phyloP scores from a whole-genome alignment of 2,797 vertebrate species.

The Taeniopygia guttata region DNA sequence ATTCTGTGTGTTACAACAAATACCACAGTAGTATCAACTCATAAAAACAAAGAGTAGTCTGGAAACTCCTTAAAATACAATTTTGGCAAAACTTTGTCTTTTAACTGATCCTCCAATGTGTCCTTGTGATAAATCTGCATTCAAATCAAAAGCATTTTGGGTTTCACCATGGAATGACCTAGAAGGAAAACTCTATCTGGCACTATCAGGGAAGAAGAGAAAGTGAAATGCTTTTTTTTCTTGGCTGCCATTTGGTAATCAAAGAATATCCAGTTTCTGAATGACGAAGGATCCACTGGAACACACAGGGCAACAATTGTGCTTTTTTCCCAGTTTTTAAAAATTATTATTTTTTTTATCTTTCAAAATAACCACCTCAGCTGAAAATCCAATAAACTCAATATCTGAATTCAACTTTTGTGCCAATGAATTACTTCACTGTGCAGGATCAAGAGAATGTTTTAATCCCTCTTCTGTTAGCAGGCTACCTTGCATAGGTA shows the following conservation, averaged over 20 bases:
- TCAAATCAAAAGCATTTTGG: not conserved
- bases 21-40: constrained; percentile 41
- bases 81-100: constrained; percentile 52
- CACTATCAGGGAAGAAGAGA: not conserved
- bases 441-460: not conserved
- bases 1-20: constrained; percentile 44
- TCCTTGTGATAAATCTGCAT: constrained; percentile 34
- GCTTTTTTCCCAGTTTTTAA: not conserved
- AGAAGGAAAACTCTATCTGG: not conserved
- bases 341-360: not conserved
- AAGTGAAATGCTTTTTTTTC: not conserved
- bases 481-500: constrained; percentile 12
- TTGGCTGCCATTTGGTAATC: not conserved
- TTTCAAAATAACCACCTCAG: not conserved
- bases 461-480: constrained; percentile 10
- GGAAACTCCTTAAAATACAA: constrained; percentile 51
- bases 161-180: not conserved
- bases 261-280: not conserved
- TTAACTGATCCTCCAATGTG: not conserved
- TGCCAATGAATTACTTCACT: not conserved
- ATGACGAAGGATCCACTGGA: not conserved
- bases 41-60: constrained; percentile 51
- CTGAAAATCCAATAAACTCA: not conserved
- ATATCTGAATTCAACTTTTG: not conserved
- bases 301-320: not conserved